phyloP scores from a whole-genome alignment of 2,888 invertebrate genomes.

The Drosophila borealis region DNA sequence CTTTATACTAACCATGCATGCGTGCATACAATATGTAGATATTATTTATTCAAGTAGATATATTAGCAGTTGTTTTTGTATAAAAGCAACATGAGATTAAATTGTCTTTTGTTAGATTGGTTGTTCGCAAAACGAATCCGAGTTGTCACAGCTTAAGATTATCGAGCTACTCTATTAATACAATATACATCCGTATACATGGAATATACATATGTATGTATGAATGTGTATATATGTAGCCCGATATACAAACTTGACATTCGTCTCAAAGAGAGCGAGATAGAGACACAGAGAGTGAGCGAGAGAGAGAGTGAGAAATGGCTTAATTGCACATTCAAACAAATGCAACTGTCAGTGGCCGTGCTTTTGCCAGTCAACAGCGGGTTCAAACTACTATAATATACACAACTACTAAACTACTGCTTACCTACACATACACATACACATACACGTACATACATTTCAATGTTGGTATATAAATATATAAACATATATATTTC shows the following conservation, averaged over 20 bases:
- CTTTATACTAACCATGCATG: too few species aligned
- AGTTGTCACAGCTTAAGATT: conserved; percentile 1
- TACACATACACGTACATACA: background rate
- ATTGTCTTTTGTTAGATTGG: background rate
- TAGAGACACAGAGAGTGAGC: conserved; percentile 5
- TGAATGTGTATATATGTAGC: background rate
- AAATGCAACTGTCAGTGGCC: conserved; percentile 37
- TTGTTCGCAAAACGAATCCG: background rate
- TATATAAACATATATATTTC: background rate
- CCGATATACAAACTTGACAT: conserved; percentile 48
- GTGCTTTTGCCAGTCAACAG: conserved; percentile 18
- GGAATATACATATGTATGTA: background rate
- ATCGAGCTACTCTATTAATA: conserved; percentile 2
- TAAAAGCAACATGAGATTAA: background rate
- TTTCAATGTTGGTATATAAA: background rate
- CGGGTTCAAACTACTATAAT: conserved; percentile 20
- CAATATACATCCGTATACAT: conserved; percentile 21
- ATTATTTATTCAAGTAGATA: too few species aligned
- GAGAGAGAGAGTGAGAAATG: conserved; percentile 19
- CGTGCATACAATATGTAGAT: too few species aligned
- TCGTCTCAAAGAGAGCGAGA: conserved; percentile 11
- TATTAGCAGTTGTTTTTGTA: background rate
- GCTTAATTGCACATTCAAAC: conserved; percentile 22
- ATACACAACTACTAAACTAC: conserved; percentile 5
- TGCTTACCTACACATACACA: background rate